Conservation (phyloP, 2,888 invertebrate genomes). For the Meteorus colon region DNA sequence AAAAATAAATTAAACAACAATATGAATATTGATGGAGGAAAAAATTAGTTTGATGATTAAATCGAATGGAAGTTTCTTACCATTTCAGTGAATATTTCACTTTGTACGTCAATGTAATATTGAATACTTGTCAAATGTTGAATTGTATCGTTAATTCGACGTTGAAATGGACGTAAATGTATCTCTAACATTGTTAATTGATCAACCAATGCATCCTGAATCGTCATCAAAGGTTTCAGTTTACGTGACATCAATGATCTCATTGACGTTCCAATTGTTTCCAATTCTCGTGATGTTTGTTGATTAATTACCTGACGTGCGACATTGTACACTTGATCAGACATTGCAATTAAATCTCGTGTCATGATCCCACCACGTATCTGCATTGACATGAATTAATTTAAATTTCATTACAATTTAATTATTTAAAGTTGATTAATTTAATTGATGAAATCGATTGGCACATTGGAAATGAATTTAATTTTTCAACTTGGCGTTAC, state of each 20-base stretch:
- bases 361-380: constrained; percentile 79
- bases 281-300: constrained; percentile 82
- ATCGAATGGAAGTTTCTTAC: constrained; percentile 68
- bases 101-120: constrained; percentile 83
- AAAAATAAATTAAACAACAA: constrained; percentile 29
- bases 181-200: constrained; percentile 85
- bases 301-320: constrained; percentile 82
- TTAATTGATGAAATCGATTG: neutral
- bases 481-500: no score
- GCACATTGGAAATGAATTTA: no score
- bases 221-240: constrained; percentile 81
- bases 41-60: no score
- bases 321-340: constrained; percentile 80
- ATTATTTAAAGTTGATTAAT: neutral
- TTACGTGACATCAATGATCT: constrained; percentile 79
- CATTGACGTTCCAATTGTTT: constrained; percentile 80
- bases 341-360: constrained; percentile 79
- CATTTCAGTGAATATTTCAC: constrained; percentile 81
- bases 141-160: constrained; percentile 83
- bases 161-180: constrained; percentile 81
- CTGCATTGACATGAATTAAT: constrained; percentile 72
- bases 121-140: constrained; percentile 86
- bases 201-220: constrained; percentile 83
- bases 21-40: no score
- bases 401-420: constrained; percentile 56